phyloP scores from a whole-genome alignment of 2,797 vertebrate species.

The Adelosebastes latens region DNA sequence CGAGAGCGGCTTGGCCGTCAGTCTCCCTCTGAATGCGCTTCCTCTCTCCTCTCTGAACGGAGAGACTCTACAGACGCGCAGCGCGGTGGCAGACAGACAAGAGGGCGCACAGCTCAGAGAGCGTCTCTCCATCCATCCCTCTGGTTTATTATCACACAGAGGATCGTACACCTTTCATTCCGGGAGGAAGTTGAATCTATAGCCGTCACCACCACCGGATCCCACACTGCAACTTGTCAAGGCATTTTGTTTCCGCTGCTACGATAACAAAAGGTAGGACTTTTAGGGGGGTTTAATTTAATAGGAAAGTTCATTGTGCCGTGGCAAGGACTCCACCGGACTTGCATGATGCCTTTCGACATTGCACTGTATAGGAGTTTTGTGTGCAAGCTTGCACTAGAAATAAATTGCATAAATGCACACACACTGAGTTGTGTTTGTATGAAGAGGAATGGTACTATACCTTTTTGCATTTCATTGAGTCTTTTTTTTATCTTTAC shows the following conservation, averaged over 20 bases:
- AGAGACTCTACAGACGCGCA: conserved; percentile 71
- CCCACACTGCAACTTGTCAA: conserved; percentile 55
- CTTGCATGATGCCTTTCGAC: not conserved
- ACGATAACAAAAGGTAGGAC: conserved; percentile 67
- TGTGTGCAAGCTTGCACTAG: not conserved
- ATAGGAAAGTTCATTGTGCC: conserved; percentile 62
- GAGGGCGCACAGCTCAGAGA: conserved; percentile 41
- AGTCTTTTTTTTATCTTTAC: not conserved
- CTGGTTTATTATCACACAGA: conserved; percentile 42
- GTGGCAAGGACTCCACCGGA: conserved; percentile 10
- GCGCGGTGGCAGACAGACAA: conserved; percentile 59
- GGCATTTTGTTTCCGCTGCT: conserved; percentile 32
- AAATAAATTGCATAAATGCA: conserved; percentile 2
- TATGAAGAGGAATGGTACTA: not conserved
- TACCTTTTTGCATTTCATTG: not conserved
- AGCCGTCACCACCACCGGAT: conserved; percentile 2
- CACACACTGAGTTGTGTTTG: not conserved
- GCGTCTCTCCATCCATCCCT: conserved; percentile 35
- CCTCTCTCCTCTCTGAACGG: conserved; percentile 55
- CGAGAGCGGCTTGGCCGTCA: conserved; percentile 44
- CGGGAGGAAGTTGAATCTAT: conserved; percentile 43
- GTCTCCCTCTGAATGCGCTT: conserved; percentile 39
- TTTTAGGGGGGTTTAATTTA: conserved; percentile 50
- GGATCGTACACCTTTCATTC: conserved; percentile 71
- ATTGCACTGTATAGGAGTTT: conserved; percentile 8